phyloP scores from a whole-genome alignment of 1,140 invertebrate genomes.

The Samia ricini region DNA sequence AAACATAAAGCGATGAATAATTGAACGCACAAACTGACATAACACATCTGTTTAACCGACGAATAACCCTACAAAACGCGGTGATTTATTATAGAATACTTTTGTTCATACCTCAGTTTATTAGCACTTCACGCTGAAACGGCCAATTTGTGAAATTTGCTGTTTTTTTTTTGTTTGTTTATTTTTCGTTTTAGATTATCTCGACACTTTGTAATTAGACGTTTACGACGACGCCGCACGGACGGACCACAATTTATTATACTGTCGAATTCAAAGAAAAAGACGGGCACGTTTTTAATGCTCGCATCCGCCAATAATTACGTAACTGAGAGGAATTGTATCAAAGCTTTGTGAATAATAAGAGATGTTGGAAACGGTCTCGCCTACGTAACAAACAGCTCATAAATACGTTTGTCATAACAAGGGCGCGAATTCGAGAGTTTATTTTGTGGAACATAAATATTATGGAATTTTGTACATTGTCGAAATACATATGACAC shows the following conservation, averaged over 20 bases:
- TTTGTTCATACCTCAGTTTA: constrained; percentile 4
- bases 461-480: too few relatives aligned
- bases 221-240: neutral
- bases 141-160: constrained; percentile 4
- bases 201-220: constrained; percentile 8
- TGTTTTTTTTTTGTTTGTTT: constrained; percentile 1
- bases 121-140: constrained; percentile 5
- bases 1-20: constrained; percentile 6
- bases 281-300: neutral
- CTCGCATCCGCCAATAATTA: neutral
- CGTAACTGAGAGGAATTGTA: constrained; percentile 7
- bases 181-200: constrained; percentile 2
- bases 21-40: constrained; percentile 6
- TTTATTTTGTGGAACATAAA: too few relatives aligned
- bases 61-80: neutral
- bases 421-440: neutral
- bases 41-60: neutral
- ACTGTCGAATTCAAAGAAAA: constrained; percentile 4
- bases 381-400: neutral
- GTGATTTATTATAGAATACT: constrained; percentile 4
- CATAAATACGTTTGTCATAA: constrained; percentile 1
- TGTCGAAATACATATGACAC: too few relatives aligned
- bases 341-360: constrained; percentile 2
- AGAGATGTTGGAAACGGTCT: neutral
- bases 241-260: constrained; percentile 3